phyloP scores from a whole-genome alignment of 2,797 vertebrate species.

The Crocodylus rhombifer region DNA sequence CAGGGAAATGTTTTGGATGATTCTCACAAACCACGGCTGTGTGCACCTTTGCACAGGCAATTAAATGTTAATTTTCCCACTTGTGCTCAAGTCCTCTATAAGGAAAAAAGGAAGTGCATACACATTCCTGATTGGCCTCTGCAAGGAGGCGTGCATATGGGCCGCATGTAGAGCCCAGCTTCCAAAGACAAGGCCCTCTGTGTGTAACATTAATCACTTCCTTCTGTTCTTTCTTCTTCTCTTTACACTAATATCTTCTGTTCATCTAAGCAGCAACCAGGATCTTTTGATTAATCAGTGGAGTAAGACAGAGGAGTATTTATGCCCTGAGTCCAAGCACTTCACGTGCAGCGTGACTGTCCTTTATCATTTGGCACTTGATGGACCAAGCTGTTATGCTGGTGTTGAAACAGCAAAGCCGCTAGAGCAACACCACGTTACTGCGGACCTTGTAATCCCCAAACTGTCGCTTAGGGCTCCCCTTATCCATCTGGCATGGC shows the following conservation, averaged over 20 bases:
- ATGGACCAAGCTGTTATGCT: fast-evolving
- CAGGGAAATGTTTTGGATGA: background rate
- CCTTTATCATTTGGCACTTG: fast-evolving
- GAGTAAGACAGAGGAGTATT: background rate
- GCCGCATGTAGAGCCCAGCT: background rate
- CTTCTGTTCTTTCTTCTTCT: background rate
- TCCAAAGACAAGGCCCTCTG: background rate
- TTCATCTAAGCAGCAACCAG: background rate
- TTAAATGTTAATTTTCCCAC: background rate
- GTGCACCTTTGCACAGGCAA: background rate
- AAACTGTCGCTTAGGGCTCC: background rate
- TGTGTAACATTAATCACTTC: background rate
- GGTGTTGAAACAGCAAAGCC: background rate
- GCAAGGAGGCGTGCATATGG: background rate
- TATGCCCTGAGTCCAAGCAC: background rate
- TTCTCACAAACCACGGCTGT: background rate
- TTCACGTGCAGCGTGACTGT: background rate
- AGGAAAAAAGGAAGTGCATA: too few species aligned
- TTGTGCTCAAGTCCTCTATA: too few species aligned
- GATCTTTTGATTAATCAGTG: background rate
- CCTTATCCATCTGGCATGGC: constrained; percentile 17
- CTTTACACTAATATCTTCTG: background rate
- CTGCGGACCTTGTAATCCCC: background rate
- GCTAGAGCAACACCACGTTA: background rate
- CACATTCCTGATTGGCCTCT: background rate